Conservation (phyloP, 2,888 invertebrate genomes). For the Cosmia trapezina region DNA sequence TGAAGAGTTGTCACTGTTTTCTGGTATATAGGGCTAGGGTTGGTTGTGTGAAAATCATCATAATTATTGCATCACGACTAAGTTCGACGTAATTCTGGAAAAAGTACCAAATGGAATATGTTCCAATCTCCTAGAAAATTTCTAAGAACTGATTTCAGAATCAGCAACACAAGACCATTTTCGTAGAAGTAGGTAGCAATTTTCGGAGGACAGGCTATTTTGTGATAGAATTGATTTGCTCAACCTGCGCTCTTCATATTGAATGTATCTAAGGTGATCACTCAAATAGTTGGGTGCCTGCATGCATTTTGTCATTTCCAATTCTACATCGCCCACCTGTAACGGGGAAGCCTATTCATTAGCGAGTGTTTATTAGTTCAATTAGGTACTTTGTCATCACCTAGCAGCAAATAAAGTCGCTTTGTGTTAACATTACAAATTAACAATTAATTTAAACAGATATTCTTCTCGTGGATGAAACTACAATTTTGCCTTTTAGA, state of each 20-base stretch:
- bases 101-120: constrained; percentile 2
- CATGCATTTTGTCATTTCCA: not conserved
- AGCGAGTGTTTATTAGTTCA: not conserved
- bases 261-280: not conserved
- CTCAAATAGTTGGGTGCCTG: no score
- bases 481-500: not conserved
- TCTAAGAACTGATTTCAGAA: not conserved
- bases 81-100: not conserved
- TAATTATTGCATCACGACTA: not conserved
- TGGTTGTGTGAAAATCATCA: not conserved
- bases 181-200: not conserved
- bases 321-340: not conserved
- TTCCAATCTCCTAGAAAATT: not conserved
- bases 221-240: not conserved
- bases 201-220: not conserved
- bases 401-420: not conserved
- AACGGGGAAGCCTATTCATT: not conserved
- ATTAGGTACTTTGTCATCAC: not conserved
- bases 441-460: not conserved
- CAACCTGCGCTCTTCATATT: not conserved
- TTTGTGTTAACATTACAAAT: not conserved
- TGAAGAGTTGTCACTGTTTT: not conserved
- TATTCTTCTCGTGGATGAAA: not conserved
- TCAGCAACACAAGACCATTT: not conserved
- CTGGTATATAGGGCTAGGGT: not conserved